phyloP scores from a whole-genome alignment of 1,140 invertebrate genomes.

The Orussus abietinus region DNA sequence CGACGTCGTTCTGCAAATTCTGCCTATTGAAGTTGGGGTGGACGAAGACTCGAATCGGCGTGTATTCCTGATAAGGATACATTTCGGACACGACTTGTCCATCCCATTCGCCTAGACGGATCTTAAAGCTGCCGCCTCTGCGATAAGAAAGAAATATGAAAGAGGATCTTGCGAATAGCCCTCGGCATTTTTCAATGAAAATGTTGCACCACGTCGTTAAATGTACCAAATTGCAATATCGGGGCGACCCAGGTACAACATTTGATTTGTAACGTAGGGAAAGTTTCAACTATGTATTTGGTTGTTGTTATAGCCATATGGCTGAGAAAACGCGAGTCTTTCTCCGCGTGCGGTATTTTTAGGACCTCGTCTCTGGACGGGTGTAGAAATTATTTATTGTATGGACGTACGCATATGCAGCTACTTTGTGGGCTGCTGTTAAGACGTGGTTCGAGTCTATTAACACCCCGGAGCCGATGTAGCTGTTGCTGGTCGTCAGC shows the following conservation, averaged over 20 bases:
- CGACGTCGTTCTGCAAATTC: constrained; percentile 68
- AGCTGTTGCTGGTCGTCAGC: constrained; percentile 52
- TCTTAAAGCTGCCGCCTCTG: constrained; percentile 51
- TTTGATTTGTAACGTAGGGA: too few relatives aligned
- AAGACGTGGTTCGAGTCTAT: constrained; percentile 62
- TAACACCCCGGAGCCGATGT: constrained; percentile 66
- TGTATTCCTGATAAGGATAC: constrained; percentile 60
- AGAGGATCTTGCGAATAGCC: too few relatives aligned
- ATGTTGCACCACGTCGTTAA: too few relatives aligned
- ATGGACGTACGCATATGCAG: constrained; percentile 56
- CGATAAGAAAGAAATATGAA: constrained; percentile 21
- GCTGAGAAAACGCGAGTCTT: too few relatives aligned
- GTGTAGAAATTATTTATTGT: background rate
- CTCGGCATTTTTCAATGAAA: too few relatives aligned
- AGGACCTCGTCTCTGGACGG: too few relatives aligned
- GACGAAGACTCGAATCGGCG: constrained; percentile 54
- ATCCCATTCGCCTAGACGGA: constrained; percentile 69
- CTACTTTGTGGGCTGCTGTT: constrained; percentile 67
- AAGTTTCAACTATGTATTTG: too few relatives aligned
- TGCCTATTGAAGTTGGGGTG: constrained; percentile 64
- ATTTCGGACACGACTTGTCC: constrained; percentile 58
- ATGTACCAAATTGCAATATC: too few relatives aligned
- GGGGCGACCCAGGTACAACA: too few relatives aligned
- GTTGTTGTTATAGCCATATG: too few relatives aligned
- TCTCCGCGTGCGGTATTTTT: too few relatives aligned